phyloP scores from a whole-genome alignment of 2,888 invertebrate species.

The Harpalus rubripes region DNA sequence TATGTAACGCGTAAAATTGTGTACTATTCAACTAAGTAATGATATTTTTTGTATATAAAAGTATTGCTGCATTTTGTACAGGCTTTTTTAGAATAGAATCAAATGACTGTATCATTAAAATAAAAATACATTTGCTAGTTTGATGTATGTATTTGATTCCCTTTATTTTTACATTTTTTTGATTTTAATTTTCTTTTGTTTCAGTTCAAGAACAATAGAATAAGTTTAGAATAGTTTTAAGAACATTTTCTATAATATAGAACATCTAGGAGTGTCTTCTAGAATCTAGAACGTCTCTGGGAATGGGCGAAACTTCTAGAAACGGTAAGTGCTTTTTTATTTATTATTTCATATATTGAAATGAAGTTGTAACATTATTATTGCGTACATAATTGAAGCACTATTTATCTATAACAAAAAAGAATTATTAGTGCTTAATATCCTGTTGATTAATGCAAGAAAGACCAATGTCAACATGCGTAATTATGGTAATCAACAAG shows the following conservation, averaged over 20 bases:
- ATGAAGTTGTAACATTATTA: constrained; percentile 37
- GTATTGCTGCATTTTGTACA: constrained; percentile 76
- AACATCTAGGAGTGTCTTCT: neutral
- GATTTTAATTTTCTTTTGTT: neutral
- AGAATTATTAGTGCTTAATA: neutral
- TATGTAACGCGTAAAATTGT: constrained; percentile 60
- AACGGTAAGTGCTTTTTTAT: neutral
- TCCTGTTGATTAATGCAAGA: too few species aligned
- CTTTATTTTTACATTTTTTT: neutral
- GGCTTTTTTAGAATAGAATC: constrained; percentile 76
- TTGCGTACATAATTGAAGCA: constrained; percentile 23
- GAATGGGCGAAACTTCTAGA: neutral
- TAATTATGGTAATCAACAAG: too few species aligned
- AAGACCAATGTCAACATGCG: too few species aligned
- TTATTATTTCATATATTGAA: neutral
- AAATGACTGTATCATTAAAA: constrained; percentile 76
- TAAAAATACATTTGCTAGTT: constrained; percentile 76
- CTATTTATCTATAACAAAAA: constrained; percentile 15
- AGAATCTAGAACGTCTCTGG: neutral
- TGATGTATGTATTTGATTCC: constrained; percentile 66
- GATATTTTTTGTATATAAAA: constrained; percentile 73
- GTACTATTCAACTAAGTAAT: constrained; percentile 61
- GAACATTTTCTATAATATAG: neutral
- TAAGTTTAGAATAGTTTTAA: constrained; percentile 1
- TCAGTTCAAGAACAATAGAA: neutral